These are phyloP conservation scores for Ceratotherium simum DNA, from an alignment of 2,113 vertebrate genomes.

Conservation along the genomic window DNA sequence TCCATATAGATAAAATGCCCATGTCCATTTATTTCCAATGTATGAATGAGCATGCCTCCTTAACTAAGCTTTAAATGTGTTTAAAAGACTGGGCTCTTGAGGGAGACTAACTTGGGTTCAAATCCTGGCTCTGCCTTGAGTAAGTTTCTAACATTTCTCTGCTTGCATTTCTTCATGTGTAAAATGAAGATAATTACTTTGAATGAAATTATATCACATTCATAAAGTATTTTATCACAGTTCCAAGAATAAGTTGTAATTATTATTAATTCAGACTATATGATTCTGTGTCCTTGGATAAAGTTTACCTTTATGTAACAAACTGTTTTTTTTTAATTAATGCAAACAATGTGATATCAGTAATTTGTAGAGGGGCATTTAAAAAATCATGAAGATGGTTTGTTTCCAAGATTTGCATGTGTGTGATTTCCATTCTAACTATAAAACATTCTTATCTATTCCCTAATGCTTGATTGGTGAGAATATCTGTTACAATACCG, in stretches of 20 bases:
- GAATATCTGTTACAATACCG: slow-evolving; percentile 33
- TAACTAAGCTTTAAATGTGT: not conserved
- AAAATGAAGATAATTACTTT: slow-evolving; percentile 42
- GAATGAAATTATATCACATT: slow-evolving; percentile 53
- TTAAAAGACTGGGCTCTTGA: slow-evolving; percentile 3
- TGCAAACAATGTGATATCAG: not conserved
- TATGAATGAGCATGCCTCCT: not conserved
- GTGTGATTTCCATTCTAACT: slow-evolving; percentile 12
- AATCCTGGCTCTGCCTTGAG: not conserved
- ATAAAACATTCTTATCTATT: slow-evolving; percentile 43
- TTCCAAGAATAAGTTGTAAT: slow-evolving; percentile 41
- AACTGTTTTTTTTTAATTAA: not conserved
- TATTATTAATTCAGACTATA: slow-evolving; percentile 11
- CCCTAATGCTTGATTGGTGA: slow-evolving; percentile 17
- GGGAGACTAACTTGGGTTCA: slow-evolving; percentile 43
- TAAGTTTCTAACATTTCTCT: slow-evolving; percentile 48
- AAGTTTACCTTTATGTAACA: slow-evolving; percentile 54
- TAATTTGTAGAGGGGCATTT: slow-evolving; percentile 5
- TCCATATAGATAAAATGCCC: slow-evolving; percentile 10
- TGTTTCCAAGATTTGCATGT: slow-evolving; percentile 33
- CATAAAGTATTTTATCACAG: slow-evolving; percentile 60
- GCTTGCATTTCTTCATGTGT: slow-evolving; percentile 24
- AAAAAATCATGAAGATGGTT: slow-evolving; percentile 29
- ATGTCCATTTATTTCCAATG: not conserved
- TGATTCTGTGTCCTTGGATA: slow-evolving; percentile 2